A percentile compares a stretch with the other conserved stretches of the same genome.
These are phyloP conservation scores for Ectemnius lituratus DNA, from an alignment of 2,888 invertebrate genomes.

Conservation along the genomic window DNA sequence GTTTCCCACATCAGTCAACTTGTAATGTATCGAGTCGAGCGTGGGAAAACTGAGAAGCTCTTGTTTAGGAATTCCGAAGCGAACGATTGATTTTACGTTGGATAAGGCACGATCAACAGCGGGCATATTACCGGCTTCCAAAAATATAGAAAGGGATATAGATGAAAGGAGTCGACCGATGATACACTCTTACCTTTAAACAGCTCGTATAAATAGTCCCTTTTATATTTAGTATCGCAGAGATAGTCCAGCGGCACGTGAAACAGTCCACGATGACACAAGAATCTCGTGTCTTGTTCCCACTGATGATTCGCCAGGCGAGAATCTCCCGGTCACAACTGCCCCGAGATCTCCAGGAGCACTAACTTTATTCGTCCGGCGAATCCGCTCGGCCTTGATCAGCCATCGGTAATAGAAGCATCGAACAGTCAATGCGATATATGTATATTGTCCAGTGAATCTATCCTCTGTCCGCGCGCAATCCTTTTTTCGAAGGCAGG, in stretches of 20 bases:
- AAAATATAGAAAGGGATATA: background rate
- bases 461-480: background rate
- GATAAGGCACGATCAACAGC: slow-evolving; percentile 29
- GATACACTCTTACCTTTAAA: slow-evolving; percentile 54
- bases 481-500: too few relatives aligned
- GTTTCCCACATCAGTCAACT: too few relatives aligned
- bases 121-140: slow-evolving; percentile 41
- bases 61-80: too few relatives aligned
- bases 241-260: slow-evolving; percentile 18
- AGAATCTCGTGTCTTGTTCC: too few relatives aligned
- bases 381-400: slow-evolving; percentile 29
- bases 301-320: slow-evolving; percentile 14
- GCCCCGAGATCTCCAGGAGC: background rate
- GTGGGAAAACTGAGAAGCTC: too few relatives aligned
- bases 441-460: background rate
- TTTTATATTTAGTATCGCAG: slow-evolving; percentile 61
- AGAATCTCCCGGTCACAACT: slow-evolving; percentile 16
- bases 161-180: slow-evolving; percentile 30
- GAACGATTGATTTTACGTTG: too few relatives aligned
- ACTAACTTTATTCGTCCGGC: slow-evolving; percentile 4
- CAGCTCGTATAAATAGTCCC: slow-evolving; percentile 52
- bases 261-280: too few relatives aligned
- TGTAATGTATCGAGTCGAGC: too few relatives aligned
- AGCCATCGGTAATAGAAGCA: slow-evolving; percentile 39
- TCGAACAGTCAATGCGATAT: background rate